Percentiles rank a stretch among this genome's conserved stretches.
Conservation (phyloP, 2,888 invertebrate genomes). For the Caprella mutica region DNA sequence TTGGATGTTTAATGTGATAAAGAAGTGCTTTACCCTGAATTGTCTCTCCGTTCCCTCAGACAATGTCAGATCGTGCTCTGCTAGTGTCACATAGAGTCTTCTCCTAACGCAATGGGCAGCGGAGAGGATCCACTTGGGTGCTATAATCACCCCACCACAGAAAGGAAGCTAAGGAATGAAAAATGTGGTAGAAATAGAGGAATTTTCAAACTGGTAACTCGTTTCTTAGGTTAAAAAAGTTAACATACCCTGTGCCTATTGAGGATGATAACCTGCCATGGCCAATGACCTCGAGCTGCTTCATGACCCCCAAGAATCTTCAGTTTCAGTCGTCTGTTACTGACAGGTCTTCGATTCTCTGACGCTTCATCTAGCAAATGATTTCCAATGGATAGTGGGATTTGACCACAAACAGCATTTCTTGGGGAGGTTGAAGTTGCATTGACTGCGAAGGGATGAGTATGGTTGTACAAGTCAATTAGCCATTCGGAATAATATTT, state of each 20-base stretch:
- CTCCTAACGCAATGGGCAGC: constrained; percentile 75
- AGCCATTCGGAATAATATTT: too few species aligned
- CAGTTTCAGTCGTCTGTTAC: constrained; percentile 40
- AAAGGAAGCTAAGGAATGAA: too few species aligned
- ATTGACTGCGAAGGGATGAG: too few species aligned
- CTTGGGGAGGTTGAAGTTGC: too few species aligned
- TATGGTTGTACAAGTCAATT: too few species aligned
- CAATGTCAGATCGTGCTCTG: constrained; percentile 68
- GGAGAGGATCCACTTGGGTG: constrained; percentile 70
- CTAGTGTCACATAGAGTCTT: constrained; percentile 64
- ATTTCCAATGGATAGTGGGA: constrained; percentile 11
- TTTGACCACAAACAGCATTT: constrained; percentile 6
- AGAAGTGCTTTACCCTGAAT: constrained; percentile 52
- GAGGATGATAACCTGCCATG: constrained; percentile 86
- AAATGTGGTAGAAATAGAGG: too few species aligned
- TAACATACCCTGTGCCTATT: constrained; percentile 61
- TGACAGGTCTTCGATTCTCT: background rate
- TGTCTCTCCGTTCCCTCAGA: constrained; percentile 66
- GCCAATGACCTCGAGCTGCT: constrained; percentile 72
- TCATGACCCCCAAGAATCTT: constrained; percentile 79
- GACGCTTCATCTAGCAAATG: constrained; percentile 16
- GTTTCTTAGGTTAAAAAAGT: too few species aligned
- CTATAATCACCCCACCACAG: constrained; percentile 74
- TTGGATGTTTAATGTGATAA: background rate
- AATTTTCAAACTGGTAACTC: too few species aligned